A percentile compares a stretch with the other conserved stretches of the same genome.
phyloP scores from a whole-genome alignment of 2,797 vertebrate genomes.

The Ibycter americanus region DNA sequence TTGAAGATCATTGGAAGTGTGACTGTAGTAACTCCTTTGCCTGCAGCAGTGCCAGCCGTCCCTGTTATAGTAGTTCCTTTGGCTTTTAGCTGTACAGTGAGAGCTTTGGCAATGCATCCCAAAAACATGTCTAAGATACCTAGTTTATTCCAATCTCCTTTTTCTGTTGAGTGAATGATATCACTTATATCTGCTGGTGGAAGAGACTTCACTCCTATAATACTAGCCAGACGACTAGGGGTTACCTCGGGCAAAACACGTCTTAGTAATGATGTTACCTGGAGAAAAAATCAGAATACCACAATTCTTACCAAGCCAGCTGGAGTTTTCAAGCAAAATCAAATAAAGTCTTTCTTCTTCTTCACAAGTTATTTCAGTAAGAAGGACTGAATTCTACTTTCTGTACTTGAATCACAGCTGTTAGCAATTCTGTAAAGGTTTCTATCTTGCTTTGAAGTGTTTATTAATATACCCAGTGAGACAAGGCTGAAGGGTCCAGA shows the following conservation, averaged over 20 bases:
- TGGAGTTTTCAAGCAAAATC: background rate
- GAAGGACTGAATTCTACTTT: background rate
- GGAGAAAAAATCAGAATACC: background rate
- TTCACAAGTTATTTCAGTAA: background rate
- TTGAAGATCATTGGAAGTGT: slow-evolving; percentile 99
- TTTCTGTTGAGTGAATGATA: slow-evolving; percentile 99
- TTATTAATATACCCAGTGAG: background rate
- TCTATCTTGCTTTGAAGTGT: background rate
- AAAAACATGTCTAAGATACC: slow-evolving; percentile 99
- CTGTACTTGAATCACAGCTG: background rate
- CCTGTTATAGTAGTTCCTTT: slow-evolving; percentile 96
- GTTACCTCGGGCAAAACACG: slow-evolving; percentile 97
- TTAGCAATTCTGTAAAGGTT: background rate
- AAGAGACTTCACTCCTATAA: slow-evolving; percentile 96
- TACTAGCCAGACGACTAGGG: slow-evolving; percentile 93
- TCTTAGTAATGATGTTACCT: slow-evolving; percentile 96
- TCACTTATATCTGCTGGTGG: slow-evolving; percentile 98
- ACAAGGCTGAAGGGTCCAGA: background rate
- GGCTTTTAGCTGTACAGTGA: slow-evolving; percentile 98
- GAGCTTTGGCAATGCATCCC: slow-evolving; percentile 97
- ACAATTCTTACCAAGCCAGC: background rate
- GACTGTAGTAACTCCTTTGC: slow-evolving; percentile 97
- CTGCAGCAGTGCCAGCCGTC: slow-evolving; percentile 90
- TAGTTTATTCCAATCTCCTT: slow-evolving; percentile 97
- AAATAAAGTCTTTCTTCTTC: background rate